Evolutionary conservation across 2,888 invertebrate species (phyloP).

Genomic region (Torymus tubicola): DNA sequence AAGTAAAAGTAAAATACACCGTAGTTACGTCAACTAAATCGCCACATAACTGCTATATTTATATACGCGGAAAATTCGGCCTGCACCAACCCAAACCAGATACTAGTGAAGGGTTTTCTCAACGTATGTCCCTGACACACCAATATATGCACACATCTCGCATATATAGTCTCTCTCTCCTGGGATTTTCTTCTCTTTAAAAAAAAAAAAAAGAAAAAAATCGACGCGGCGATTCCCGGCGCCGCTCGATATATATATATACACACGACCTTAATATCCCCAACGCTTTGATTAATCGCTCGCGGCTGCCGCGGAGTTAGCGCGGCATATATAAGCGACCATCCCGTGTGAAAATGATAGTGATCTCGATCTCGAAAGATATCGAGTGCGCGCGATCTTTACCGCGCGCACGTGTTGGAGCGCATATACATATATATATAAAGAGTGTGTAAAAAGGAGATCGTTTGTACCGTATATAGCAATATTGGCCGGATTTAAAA

Average conservation of each 20-base stretch:
- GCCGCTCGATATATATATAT: not conserved
- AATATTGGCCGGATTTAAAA: not conserved
- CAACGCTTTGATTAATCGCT: conserved; percentile 42
- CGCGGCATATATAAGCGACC: not conserved
- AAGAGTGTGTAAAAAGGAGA: too few species aligned
- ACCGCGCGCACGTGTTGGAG: too few species aligned
- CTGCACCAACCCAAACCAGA: too few species aligned
- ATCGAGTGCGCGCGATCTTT: not conserved
- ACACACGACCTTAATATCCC: conserved; percentile 34
- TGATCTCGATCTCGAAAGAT: not conserved
- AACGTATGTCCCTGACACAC: too few species aligned
- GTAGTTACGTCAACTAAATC: too few species aligned
- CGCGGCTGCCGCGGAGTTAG: not conserved
- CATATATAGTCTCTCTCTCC: conserved; percentile 1
- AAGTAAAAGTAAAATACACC: too few species aligned
- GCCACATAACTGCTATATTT: too few species aligned
- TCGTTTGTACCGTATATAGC: too few species aligned
- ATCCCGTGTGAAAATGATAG: conserved; percentile 42
- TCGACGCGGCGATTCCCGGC: too few species aligned
- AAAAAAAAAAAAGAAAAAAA: conserved; percentile 3
- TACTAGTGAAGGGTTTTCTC: too few species aligned
- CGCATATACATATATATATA: too few species aligned
- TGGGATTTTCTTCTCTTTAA: not conserved
- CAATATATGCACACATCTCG: not conserved
- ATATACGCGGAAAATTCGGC: too few species aligned